These are phyloP conservation scores for Syngnathus typhle DNA, from an alignment of 2,113 vertebrate species.

Conservation along the genomic window DNA sequence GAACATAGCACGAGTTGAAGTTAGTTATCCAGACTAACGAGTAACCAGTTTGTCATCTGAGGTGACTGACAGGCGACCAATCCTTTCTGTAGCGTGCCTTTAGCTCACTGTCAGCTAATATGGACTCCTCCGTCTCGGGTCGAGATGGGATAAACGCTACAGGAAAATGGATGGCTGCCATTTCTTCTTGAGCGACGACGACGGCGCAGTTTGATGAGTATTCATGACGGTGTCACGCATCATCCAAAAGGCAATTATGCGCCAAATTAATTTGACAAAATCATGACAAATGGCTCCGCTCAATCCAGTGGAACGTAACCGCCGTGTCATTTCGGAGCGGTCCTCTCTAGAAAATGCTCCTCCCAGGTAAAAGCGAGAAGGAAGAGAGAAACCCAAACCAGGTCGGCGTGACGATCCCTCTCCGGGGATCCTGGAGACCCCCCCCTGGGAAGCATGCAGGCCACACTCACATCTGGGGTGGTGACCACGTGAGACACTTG, in stretches of 20 bases:
- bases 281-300: not conserved
- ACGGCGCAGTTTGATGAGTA: slow-evolving; percentile 24
- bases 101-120: not conserved
- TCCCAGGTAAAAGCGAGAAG: slow-evolving; percentile 40
- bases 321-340: slow-evolving; percentile 12
- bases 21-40: not conserved
- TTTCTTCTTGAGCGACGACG: not conserved
- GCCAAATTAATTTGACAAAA: slow-evolving; percentile 30
- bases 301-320: slow-evolving; percentile 6
- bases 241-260: slow-evolving; percentile 40
- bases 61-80: not conserved
- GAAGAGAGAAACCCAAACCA: slow-evolving; percentile 39
- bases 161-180: not conserved
- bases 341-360: slow-evolving; percentile 12
- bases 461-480: slow-evolving; percentile 42
- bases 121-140: slow-evolving; percentile 10
- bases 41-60: not conserved
- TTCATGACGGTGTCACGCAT: slow-evolving; percentile 21
- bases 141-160: not conserved
- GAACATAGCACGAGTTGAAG: too few species aligned
- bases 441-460: slow-evolving; percentile 35
- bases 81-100: not conserved
- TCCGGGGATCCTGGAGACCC: slow-evolving; percentile 43
- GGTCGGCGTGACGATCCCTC: slow-evolving; percentile 54
- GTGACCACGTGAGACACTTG: slow-evolving; percentile 22